Conservation (phyloP, 2,113 vertebrate genomes). For the Megaleporinus macrocephalus region DNA sequence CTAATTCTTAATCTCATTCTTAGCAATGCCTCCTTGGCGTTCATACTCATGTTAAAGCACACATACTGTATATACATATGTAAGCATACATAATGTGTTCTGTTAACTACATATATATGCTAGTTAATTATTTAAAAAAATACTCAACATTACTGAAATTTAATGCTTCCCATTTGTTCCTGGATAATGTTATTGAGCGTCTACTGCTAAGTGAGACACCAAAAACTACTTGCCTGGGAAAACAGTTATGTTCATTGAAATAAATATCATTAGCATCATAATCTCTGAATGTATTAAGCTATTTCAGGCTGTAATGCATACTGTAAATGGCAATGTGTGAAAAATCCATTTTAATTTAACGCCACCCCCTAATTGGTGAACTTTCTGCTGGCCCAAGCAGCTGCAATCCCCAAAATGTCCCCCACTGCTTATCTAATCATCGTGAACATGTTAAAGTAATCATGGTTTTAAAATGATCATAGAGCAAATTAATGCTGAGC, state of each 20-base stretch:
- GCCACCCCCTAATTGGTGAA: slow-evolving; percentile 15
- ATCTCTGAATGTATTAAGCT: not conserved
- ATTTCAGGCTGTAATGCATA: not conserved
- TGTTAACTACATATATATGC: too few species aligned
- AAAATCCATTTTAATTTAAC: slow-evolving; percentile 15
- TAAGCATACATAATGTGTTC: too few species aligned
- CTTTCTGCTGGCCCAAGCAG: not conserved
- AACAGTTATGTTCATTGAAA: not conserved
- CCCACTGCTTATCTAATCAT: slow-evolving; percentile 34
- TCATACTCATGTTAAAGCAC: too few species aligned
- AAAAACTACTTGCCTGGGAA: not conserved
- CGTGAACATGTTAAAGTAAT: slow-evolving; percentile 35
- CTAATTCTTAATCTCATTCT: too few species aligned
- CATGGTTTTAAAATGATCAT: slow-evolving; percentile 39
- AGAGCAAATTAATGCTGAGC: slow-evolving; percentile 46
- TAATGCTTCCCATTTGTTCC: not conserved
- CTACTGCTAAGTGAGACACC: not conserved
- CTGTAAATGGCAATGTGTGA: not conserved
- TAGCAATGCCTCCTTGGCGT: too few species aligned
- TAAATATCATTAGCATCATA: not conserved
- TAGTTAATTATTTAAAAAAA: too few species aligned
- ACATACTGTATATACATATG: too few species aligned
- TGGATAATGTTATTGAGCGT: not conserved
- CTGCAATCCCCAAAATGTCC: not conserved
- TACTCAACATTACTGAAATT: too few species aligned